Evolutionary conservation across 2,113 vertebrate species (phyloP).

Genomic region (Parus major): DNA sequence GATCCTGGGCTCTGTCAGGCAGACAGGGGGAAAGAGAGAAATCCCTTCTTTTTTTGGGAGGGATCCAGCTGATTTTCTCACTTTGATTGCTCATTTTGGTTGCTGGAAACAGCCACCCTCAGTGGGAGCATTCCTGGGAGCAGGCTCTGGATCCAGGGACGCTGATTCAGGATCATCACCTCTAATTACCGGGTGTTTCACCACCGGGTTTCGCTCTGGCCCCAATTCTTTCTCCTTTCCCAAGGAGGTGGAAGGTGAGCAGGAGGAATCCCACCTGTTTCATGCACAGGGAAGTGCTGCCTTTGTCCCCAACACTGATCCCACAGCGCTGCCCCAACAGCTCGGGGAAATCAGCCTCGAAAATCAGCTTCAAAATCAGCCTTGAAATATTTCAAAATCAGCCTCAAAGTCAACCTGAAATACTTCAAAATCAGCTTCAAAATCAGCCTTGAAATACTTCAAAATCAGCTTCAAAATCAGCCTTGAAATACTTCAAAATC

Average conservation of each 20-base stretch:
- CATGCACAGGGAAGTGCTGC: not conserved
- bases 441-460: not conserved
- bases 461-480: not conserved
- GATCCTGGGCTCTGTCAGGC: not conserved
- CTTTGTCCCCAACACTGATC: not conserved
- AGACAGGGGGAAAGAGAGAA: not conserved
- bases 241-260: not conserved
- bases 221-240: not conserved
- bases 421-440: not conserved
- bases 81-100: not conserved
- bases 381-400: not conserved
- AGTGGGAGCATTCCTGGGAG: not conserved
- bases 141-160: not conserved
- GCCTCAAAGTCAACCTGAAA: not conserved
- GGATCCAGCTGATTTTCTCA: not conserved
- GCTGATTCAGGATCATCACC: not conserved
- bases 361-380: not conserved
- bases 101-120: not conserved
- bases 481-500: not conserved
- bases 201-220: not conserved
- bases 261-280: accelerated
- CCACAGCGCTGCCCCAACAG: not conserved
- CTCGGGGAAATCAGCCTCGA: not conserved
- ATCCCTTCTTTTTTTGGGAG: too few relatives aligned
- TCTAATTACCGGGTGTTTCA: not conserved